These are phyloP conservation scores for Mesodorylaimus sp. DNA, from an alignment of 2,888 invertebrate species.

Conservation along the genomic window DNA sequence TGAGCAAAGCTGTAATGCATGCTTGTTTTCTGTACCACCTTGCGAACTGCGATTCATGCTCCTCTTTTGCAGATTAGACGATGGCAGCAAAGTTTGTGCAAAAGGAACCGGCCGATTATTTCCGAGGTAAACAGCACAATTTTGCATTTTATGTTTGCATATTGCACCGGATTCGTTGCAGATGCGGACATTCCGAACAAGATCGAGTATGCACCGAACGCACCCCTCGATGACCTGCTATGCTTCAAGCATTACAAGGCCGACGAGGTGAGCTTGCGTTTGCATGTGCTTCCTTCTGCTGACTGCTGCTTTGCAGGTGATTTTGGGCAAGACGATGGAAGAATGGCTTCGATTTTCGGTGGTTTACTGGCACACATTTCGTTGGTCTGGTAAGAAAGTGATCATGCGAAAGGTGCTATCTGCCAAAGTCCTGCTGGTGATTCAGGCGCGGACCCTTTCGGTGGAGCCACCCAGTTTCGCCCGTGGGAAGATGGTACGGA, in stretches of 20 bases:
- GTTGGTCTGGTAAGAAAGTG: conserved; percentile 30
- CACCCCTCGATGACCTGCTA: conserved; percentile 37
- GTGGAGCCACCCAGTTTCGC: conserved; percentile 34
- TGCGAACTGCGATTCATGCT: no score
- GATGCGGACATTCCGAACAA: conserved; percentile 19
- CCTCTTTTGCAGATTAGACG: no score
- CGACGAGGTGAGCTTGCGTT: conserved; percentile 33
- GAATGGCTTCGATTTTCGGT: conserved; percentile 48
- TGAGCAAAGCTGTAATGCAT: no score
- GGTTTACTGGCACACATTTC: conserved; percentile 40
- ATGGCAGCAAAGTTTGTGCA: neutral
- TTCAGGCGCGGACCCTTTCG: conserved; percentile 36
- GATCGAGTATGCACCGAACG: conserved; percentile 41
- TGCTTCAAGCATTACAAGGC: conserved; percentile 44
- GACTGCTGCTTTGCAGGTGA: conserved; percentile 18
- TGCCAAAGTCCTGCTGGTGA: neutral
- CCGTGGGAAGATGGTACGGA: conserved; percentile 45
- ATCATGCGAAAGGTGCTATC: neutral
- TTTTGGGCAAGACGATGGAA: conserved; percentile 44
- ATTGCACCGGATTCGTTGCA: no score
- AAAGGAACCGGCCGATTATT: neutral
- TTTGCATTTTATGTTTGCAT: neutral
- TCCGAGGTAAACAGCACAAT: neutral
- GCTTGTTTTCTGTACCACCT: no score
- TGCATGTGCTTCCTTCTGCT: neutral